Evolutionary conservation across 2,888 invertebrate species (phyloP).

Genomic region (Cylloceria caligata): DNA sequence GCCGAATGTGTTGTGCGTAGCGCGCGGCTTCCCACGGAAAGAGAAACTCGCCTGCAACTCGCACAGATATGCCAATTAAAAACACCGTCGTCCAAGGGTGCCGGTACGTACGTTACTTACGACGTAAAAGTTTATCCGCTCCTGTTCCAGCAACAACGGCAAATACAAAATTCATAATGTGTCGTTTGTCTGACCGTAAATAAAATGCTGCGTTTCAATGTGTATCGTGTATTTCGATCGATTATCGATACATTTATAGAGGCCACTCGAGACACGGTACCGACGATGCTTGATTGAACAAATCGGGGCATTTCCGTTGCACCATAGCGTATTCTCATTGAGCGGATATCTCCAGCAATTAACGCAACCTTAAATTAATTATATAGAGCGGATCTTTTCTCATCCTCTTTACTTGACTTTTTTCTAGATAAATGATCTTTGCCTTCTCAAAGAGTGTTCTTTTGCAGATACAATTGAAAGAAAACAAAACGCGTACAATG

Average conservation of each 20-base stretch:
- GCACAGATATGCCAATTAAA: slow-evolving; percentile 61
- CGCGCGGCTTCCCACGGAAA: slow-evolving; percentile 63
- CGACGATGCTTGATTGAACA: background rate
- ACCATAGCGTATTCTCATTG: slow-evolving; percentile 2
- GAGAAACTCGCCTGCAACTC: slow-evolving; percentile 59
- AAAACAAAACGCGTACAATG: too few species aligned
- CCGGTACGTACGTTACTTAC: slow-evolving; percentile 28
- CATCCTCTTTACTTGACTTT: background rate
- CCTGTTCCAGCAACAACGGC: slow-evolving; percentile 16
- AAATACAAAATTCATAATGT: slow-evolving; percentile 42
- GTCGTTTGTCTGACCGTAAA: slow-evolving; percentile 25
- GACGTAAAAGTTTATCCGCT: background rate
- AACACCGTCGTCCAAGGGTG: slow-evolving; percentile 47
- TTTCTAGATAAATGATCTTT: background rate
- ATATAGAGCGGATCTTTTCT: slow-evolving; percentile 15
- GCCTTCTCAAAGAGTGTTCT: background rate
- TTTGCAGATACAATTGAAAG: too few species aligned
- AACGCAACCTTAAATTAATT: background rate
- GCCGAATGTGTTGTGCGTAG: slow-evolving; percentile 50
- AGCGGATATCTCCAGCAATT: background rate
- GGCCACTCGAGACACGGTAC: background rate
- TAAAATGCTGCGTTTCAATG: background rate
- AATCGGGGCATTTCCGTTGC: slow-evolving; percentile 21
- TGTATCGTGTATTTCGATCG: slow-evolving; percentile 9
- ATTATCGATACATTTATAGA: background rate